These are phyloP conservation scores for Heliconius nattereri DNA, from an alignment of 1,140 invertebrate species.

Conservation along the genomic window DNA sequence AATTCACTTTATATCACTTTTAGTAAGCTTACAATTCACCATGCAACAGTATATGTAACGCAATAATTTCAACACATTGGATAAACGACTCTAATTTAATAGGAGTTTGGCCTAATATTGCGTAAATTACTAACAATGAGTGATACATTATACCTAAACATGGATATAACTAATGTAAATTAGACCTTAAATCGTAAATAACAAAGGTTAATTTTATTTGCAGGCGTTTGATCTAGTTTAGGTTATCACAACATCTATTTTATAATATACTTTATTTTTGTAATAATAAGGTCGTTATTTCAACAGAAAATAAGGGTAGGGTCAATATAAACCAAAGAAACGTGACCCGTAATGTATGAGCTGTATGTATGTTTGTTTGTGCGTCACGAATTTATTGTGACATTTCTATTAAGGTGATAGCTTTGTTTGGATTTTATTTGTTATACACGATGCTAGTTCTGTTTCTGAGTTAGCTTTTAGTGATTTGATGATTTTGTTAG, in stretches of 20 bases:
- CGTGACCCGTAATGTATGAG: conserved; percentile 22
- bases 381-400: conserved; percentile 31
- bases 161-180: neutral
- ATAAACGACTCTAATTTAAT: conserved; percentile 32
- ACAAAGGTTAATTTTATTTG: neutral
- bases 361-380: conserved; percentile 23
- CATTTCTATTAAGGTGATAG: conserved; percentile 9
- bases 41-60: conserved; percentile 26
- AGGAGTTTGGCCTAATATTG: conserved; percentile 31
- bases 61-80: conserved; percentile 28
- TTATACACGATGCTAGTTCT: neutral
- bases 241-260: neutral
- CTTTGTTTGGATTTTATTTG: conserved; percentile 9
- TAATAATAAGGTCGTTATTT: conserved; percentile 2
- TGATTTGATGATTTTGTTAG: no score
- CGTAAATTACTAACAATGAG: conserved; percentile 25
- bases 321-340: conserved; percentile 27
- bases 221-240: neutral
- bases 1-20: neutral
- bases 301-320: neutral
- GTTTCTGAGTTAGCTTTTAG: neutral
- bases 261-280: neutral
- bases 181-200: neutral
- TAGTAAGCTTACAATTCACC: neutral
- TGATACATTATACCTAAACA: conserved; percentile 12